A percentile compares a stretch with the other conserved stretches of the same genome.
Evolutionary conservation across 92 coral and sea anemone genomes (phyloP).

Genomic region (Heliopora coerulea): DNA sequence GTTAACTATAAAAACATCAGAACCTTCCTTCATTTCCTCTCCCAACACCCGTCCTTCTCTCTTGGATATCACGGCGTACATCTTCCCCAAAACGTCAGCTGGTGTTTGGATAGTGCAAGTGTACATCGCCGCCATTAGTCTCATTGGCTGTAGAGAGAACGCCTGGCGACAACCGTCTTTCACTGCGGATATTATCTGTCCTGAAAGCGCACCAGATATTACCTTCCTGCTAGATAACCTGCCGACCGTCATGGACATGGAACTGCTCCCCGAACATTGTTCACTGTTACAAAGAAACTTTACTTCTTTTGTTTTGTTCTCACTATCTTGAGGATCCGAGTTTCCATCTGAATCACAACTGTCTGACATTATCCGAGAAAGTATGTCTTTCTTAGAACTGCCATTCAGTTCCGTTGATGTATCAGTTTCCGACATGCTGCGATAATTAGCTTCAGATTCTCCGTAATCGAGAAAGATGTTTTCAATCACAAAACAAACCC

Average conservation of each 20-base stretch:
- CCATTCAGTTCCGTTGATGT: neutral
- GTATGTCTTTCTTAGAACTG: neutral
- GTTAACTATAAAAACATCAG: slow-evolving; percentile 92
- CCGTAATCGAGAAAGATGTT: slow-evolving; percentile 36
- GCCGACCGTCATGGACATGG: neutral
- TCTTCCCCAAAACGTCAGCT: slow-evolving; percentile 92
- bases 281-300: neutral
- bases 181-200: slow-evolving; percentile 95
- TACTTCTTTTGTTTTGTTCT: neutral
- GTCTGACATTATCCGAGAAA: neutral
- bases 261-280: neutral
- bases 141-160: slow-evolving; percentile 82
- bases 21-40: slow-evolving; percentile 95
- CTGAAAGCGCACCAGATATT: slow-evolving; percentile 79
- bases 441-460: slow-evolving; percentile 7
- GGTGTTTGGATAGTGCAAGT: slow-evolving; percentile 96
- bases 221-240: slow-evolving; percentile 10
- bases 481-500: slow-evolving; percentile 87
- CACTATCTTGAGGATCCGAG: too few relatives aligned
- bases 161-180: slow-evolving; percentile 99
- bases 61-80: slow-evolving; percentile 92
- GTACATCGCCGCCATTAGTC: slow-evolving; percentile 99
- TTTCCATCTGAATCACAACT: too few relatives aligned
- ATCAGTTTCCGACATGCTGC: neutral
- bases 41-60: slow-evolving; percentile 94